Conservation (phyloP, 2,797 vertebrate genomes). For the Rhinichthys osculus region DNA sequence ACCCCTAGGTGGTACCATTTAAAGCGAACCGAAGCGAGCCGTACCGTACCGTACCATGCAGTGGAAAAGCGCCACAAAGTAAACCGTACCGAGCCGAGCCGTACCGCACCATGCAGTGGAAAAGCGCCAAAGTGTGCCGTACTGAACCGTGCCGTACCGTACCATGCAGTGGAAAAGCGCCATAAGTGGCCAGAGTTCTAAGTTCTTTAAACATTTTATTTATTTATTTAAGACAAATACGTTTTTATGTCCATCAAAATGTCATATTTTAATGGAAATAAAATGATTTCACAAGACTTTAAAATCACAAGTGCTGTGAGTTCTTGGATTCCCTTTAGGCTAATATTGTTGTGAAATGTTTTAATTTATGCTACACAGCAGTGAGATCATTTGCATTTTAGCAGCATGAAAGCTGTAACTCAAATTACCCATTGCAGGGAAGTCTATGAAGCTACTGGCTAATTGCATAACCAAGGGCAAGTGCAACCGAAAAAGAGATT, state of each 20-base stretch:
- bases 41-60: too few species aligned
- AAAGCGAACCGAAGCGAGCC: too few species aligned
- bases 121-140: too few species aligned
- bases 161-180: too few species aligned
- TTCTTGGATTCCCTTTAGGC: neutral
- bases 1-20: too few species aligned
- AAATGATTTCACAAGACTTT: neutral
- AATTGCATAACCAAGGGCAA: slow-evolving; percentile 51
- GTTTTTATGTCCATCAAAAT: neutral
- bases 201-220: neutral
- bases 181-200: neutral
- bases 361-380: slow-evolving; percentile 56
- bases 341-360: slow-evolving; percentile 20
- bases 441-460: slow-evolving; percentile 53
- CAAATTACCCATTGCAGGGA: slow-evolving; percentile 54
- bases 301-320: neutral
- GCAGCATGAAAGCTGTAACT: slow-evolving; percentile 54
- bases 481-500: neutral
- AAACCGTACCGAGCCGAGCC: too few species aligned
- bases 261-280: neutral
- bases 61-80: too few species aligned
- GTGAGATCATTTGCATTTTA: slow-evolving; percentile 54
- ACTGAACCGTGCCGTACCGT: too few species aligned
- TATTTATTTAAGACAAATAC: neutral
- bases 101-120: too few species aligned